A percentile compares a stretch with the other conserved stretches of the same genome.
Conservation (phyloP, 2,113 vertebrate genomes). For the Himantopus leucocephalus region DNA sequence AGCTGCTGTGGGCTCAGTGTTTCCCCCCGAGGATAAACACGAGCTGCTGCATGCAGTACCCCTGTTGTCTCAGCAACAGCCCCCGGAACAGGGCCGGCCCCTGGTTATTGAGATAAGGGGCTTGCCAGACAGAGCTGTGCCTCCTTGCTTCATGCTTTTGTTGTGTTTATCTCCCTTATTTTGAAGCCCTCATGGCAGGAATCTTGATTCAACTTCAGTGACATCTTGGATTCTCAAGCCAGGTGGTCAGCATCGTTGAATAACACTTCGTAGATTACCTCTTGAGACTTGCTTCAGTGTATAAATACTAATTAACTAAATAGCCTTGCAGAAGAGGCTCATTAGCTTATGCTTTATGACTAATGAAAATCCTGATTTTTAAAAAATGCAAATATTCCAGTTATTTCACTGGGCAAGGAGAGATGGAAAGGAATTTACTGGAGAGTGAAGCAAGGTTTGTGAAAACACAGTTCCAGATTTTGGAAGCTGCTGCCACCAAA, state of each 20-base stretch:
- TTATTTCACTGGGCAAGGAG: neutral
- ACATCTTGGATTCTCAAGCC: neutral
- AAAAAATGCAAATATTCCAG: neutral
- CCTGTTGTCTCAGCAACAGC: too few species aligned
- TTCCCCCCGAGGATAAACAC: too few species aligned
- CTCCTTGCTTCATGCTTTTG: too few species aligned
- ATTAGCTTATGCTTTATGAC: neutral
- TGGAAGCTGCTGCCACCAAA: neutral
- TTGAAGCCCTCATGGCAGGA: neutral
- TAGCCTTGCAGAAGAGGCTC: neutral
- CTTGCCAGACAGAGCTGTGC: too few species aligned
- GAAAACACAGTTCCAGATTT: neutral
- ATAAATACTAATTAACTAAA: neutral
- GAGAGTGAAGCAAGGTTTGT: neutral
- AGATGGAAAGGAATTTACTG: neutral
- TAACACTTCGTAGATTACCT: neutral
- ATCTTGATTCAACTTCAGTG: neutral
- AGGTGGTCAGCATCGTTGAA: neutral
- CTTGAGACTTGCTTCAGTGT: neutral
- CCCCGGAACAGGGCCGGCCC: too few species aligned
- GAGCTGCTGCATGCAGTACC: too few species aligned
- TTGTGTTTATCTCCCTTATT: too few species aligned
- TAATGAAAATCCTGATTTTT: neutral
- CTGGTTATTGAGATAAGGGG: too few species aligned
- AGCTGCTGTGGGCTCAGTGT: too few species aligned